Evolutionary conservation across 1,140 invertebrate species (phyloP).

Genomic region (Cydia amplana): DNA sequence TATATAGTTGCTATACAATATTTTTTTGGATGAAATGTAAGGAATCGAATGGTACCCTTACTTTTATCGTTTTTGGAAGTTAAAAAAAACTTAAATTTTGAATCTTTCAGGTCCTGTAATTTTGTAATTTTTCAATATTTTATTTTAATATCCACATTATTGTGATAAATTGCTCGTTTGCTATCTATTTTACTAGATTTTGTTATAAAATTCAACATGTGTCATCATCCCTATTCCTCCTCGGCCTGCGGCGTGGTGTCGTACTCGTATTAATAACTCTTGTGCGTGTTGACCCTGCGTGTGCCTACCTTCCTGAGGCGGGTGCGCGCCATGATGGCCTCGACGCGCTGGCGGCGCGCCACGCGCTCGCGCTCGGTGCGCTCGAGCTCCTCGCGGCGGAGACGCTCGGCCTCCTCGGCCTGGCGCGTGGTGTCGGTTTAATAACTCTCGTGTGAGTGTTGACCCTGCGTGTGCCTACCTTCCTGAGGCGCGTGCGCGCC

Average conservation of each 20-base stretch:
- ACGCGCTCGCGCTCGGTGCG: conserved; percentile 51
- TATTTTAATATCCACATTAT: no score
- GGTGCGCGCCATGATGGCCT: conserved; percentile 32
- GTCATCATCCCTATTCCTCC: no score
- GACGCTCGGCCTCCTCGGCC: conserved; percentile 56
- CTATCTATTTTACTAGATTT: no score
- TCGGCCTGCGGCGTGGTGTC: conserved; percentile 35
- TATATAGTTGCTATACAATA: no score
- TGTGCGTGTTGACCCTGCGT: conserved; percentile 22
- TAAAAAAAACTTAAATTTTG: no score
- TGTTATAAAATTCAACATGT: no score
- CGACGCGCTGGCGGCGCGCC: conserved; percentile 30
- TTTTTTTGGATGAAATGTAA: no score
- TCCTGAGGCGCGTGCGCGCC: conserved; percentile 29
- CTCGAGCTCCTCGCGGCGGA: conserved; percentile 58
- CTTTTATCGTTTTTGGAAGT: no score
- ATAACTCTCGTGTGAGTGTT: background rate
- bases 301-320: conserved; percentile 39
- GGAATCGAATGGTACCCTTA: no score
- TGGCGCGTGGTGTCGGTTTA: conserved; percentile 8
- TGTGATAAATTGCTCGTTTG: no score
- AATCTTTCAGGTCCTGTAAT: no score
- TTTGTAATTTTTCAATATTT: no score
- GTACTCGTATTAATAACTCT: background rate
- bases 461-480: conserved; percentile 41